Evolutionary conservation across 2,113 vertebrate genomes (phyloP), one percentile per base, ranked within the genome.

Genomic region (Pycnonotus jocosus): DNA sequence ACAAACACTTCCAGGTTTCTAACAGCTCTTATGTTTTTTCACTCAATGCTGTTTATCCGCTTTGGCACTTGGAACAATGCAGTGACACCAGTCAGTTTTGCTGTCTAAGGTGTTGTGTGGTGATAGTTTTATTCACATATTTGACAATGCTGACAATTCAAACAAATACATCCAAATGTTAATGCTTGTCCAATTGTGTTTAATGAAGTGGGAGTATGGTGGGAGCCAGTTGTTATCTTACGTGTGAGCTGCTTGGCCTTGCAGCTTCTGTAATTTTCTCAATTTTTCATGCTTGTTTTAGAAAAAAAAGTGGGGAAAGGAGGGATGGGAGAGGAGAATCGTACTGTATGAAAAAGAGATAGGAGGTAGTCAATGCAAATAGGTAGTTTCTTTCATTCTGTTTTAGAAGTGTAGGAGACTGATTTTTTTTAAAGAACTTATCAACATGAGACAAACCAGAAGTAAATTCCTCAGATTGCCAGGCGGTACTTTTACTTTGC

Each of bases 1-100:
- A 94, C 89, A 95, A 95, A 82, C 2, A 5, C 56, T 93, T 92
- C 84, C 84, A 85, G 66, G 58, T 94, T 92, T 90, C 78, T 84
- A 42, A 53, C 77, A 93, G 51, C 37, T 68, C 53, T 88, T 60
- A 11, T 78, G 88, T 2, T 92, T 88, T 95, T 82, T 86, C 74
- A n/a, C 37, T 95, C 79, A 64, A 2, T 85, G 51, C 42, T 80
- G 70, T 88, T 95, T 89, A 80, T 92, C 38, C 3, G 31, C 64
- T 70, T 70, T 86, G 80, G 54, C 74, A 45, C 66, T 73, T 80
- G 62, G 73, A 92, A 92, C 71, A 92, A 68, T 84, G 88, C 5
- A 22, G 45, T 54, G 62, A 65, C 85, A 65, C 45, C 2, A 1
- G 42, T 23, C 71, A 48, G 71, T 88, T 88, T 81, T 4, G 2